These are phyloP conservation scores for Micromys minutus DNA, from an alignment of 2,113 vertebrate genomes.

Conservation along the genomic window DNA sequence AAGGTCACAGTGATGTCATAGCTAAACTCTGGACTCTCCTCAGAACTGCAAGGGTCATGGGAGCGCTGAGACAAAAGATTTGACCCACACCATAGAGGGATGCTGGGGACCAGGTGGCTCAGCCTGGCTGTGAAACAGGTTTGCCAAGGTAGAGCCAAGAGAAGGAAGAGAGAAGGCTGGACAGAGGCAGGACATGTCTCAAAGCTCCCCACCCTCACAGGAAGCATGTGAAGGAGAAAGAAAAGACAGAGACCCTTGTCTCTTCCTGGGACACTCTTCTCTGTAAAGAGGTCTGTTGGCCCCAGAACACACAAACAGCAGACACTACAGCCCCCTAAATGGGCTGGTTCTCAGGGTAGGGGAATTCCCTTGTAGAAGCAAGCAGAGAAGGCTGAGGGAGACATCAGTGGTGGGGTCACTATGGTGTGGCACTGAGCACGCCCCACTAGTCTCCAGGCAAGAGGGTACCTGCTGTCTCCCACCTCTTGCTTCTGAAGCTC, in stretches of 20 bases:
- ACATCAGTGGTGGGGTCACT: too few species aligned
- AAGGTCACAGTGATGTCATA: background rate
- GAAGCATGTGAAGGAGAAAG: background rate
- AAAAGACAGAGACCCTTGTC: background rate
- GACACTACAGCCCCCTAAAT: background rate
- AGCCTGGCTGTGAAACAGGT: background rate
- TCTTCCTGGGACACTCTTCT: background rate
- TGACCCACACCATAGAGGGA: background rate
- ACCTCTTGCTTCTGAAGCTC: background rate
- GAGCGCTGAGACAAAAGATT: background rate
- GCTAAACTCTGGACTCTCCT: background rate
- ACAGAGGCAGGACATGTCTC: background rate
- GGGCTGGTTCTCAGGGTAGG: background rate
- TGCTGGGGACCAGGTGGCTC: background rate
- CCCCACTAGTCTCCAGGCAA: fast-evolving
- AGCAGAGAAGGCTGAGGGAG: background rate
- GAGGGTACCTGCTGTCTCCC: background rate
- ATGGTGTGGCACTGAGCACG: background rate
- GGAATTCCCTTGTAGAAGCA: background rate
- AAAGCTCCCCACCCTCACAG: fast-evolving
- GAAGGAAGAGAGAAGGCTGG: background rate
- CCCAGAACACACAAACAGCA: background rate
- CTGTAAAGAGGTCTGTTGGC: background rate
- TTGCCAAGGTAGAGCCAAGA: background rate
- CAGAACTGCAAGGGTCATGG: background rate